A percentile compares a stretch with the other conserved stretches of the same genome.
Evolutionary conservation across 2,797 vertebrate genomes (phyloP).

Genomic region (Gambusia yucatana): DNA sequence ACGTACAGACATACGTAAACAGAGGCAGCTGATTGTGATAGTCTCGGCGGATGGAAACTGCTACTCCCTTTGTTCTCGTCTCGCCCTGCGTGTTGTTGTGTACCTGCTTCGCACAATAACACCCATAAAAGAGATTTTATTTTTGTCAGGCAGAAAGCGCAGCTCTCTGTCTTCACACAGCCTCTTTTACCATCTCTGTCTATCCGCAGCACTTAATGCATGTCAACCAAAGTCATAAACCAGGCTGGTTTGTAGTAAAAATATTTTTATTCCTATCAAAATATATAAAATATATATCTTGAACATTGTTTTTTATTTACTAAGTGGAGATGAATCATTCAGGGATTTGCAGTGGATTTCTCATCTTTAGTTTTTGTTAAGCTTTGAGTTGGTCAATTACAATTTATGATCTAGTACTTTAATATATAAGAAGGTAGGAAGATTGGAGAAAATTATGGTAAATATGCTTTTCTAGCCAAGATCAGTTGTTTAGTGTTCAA

Average conservation of each 20-base stretch:
- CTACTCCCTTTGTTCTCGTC: slow-evolving; percentile 56
- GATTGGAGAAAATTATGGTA: background rate
- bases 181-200: slow-evolving; percentile 10
- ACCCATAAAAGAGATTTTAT: slow-evolving; percentile 31
- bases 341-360: background rate
- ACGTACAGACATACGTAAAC: slow-evolving; percentile 16
- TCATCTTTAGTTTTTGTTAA: background rate
- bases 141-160: slow-evolving; percentile 30
- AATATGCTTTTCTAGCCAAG: background rate
- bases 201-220: background rate
- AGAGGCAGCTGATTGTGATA: slow-evolving; percentile 65
- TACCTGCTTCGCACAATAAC: slow-evolving; percentile 26
- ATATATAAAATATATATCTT: background rate
- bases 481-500: background rate
- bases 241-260: background rate
- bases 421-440: background rate
- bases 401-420: background rate
- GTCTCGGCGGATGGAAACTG: slow-evolving; percentile 65
- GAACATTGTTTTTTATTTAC: background rate
- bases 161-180: slow-evolving; percentile 10
- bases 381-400: background rate
- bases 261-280: background rate
- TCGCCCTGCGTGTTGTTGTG: slow-evolving; percentile 33
- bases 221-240: background rate
- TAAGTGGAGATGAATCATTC: background rate